phyloP scores from a whole-genome alignment of 2,888 invertebrate species.

The Tryphoninae sp. region DNA sequence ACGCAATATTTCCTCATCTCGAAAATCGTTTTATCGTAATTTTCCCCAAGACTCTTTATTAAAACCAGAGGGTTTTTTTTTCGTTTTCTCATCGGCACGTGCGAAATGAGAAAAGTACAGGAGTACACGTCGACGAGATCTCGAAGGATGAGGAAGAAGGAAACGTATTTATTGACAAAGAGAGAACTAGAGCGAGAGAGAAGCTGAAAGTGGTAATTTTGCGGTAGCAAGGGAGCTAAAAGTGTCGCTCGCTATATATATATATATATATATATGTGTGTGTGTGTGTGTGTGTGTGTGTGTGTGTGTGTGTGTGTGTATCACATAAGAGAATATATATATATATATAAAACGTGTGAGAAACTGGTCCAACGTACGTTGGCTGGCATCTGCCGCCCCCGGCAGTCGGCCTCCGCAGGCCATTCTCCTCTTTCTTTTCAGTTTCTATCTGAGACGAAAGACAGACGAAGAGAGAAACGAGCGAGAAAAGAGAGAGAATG shows the following conservation, averaged over 20 bases:
- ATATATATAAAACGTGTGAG: slow-evolving; percentile 62
- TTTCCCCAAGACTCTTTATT: slow-evolving; percentile 33
- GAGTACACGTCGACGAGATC: slow-evolving; percentile 7
- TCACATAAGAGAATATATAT: too few species aligned
- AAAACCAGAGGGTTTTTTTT: slow-evolving; percentile 16
- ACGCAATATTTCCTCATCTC: slow-evolving; percentile 37
- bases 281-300: too few species aligned
- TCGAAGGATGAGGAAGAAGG: background rate
- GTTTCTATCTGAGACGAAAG: slow-evolving; percentile 34
- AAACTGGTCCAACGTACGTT: slow-evolving; percentile 71
- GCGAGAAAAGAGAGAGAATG: slow-evolving; percentile 41
- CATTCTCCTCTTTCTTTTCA: slow-evolving; percentile 41
- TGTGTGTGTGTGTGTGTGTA: too few species aligned
- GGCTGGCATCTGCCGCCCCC: slow-evolving; percentile 79
- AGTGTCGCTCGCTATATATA: slow-evolving; percentile 41
- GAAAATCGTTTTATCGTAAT: slow-evolving; percentile 27
- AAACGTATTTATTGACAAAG: slow-evolving; percentile 23
- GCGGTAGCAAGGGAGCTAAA: slow-evolving; percentile 42
- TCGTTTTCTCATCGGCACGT: background rate
- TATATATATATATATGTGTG: slow-evolving; percentile 20
- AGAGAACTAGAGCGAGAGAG: background rate
- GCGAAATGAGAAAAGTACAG: slow-evolving; percentile 21
- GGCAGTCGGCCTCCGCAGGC: slow-evolving; percentile 70
- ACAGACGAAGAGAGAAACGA: slow-evolving; percentile 5
- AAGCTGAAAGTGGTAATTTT: slow-evolving; percentile 48